These are phyloP conservation scores for Bombycilla garrulus DNA, from an alignment of 2,113 vertebrate species.

Conservation along the genomic window DNA sequence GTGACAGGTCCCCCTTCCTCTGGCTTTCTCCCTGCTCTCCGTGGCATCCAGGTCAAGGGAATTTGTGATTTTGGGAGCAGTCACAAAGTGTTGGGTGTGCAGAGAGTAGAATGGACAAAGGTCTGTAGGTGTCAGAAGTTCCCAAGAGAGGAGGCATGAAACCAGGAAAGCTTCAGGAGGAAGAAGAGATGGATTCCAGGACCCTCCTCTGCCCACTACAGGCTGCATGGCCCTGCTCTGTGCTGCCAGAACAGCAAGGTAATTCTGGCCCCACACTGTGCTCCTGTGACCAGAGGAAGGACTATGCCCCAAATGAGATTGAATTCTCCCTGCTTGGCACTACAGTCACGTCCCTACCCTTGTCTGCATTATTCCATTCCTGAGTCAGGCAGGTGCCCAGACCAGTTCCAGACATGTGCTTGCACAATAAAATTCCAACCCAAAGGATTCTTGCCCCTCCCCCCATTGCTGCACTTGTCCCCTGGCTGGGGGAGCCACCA, in stretches of 20 bases:
- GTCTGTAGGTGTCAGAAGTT: neutral
- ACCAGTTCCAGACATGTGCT: neutral
- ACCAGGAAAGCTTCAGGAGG: neutral
- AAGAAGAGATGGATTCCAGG: neutral
- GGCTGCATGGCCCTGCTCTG: neutral
- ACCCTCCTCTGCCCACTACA: neutral
- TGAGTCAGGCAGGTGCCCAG: neutral
- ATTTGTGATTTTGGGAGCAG: neutral
- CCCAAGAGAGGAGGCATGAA: neutral
- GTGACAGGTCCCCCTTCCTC: neutral
- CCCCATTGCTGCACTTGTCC: neutral
- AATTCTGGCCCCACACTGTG: neutral
- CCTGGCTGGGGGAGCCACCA: neutral
- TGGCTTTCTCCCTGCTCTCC: neutral
- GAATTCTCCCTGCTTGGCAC: neutral
- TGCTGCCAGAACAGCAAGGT: neutral
- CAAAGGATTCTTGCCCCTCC: neutral
- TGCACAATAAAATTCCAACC: neutral
- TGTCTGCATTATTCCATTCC: neutral
- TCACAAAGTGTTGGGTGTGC: neutral
- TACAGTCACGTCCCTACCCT: neutral
- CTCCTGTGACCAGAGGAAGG: neutral
- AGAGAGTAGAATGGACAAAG: fast-evolving
- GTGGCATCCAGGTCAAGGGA: neutral
- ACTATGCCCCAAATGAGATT: neutral